These are phyloP conservation scores for Lordiphosa stackelbergi DNA, from an alignment of 1,140 invertebrate species.

Conservation along the genomic window DNA sequence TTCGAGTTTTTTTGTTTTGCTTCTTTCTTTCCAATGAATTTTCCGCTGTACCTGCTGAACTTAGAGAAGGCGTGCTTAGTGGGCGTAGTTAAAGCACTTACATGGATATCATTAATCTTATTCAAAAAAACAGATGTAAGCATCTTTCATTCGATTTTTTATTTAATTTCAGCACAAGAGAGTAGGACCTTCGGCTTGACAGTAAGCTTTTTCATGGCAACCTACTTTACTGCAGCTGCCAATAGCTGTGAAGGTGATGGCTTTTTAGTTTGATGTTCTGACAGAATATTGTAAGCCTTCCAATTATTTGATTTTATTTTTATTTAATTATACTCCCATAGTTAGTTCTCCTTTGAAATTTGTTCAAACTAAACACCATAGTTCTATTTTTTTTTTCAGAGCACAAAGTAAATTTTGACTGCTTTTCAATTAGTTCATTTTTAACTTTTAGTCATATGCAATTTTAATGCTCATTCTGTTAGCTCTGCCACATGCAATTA, in stretches of 20 bases:
- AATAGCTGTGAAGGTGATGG: no score
- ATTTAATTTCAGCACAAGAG: no score
- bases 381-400: no score
- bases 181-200: no score
- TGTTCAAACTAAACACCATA: constrained; percentile 7
- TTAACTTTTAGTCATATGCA: constrained; percentile 4
- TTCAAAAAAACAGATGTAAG: background rate
- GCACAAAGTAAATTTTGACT: constrained; percentile 6
- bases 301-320: background rate
- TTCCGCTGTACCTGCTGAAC: no score
- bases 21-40: no score
- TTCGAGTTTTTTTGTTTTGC: no score
- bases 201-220: no score
- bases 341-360: constrained; percentile 6
- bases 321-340: background rate
- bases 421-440: constrained; percentile 7
- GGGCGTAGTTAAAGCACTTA: no score
- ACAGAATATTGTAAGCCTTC: no score
- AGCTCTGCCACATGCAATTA: constrained; percentile 51
- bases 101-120: background rate
- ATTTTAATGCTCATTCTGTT: constrained; percentile 30
- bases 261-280: no score
- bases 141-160: constrained; percentile 1
- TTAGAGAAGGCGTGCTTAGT: no score
- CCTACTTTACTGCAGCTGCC: background rate